Evolutionary conservation across 1,140 invertebrate genomes (phyloP).

Genomic region (Microvelia longipes): DNA sequence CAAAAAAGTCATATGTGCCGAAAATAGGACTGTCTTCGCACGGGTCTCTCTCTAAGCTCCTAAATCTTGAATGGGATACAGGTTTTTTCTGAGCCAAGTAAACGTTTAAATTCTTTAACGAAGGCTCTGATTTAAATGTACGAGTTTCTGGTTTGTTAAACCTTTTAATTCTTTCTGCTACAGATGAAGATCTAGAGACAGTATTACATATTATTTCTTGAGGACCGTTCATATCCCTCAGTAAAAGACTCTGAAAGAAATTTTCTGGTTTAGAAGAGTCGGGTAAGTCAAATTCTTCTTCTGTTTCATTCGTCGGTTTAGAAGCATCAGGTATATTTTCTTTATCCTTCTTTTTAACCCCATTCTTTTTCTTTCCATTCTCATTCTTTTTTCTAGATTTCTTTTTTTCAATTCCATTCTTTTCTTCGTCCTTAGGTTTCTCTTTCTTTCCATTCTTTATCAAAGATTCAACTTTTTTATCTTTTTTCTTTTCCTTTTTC

Average conservation of each 20-base stretch:
- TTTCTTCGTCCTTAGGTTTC: slow-evolving; percentile 20
- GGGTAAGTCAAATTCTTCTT: not conserved
- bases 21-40: slow-evolving; percentile 31
- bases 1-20: slow-evolving; percentile 27
- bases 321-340: slow-evolving; percentile 14
- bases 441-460: slow-evolving; percentile 21
- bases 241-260: slow-evolving; percentile 54
- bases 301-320: not conserved
- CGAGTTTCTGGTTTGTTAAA: slow-evolving; percentile 26
- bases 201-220: slow-evolving; percentile 23
- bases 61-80: slow-evolving; percentile 53
- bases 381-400: slow-evolving; percentile 19
- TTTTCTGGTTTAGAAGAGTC: slow-evolving; percentile 36
- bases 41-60: slow-evolving; percentile 39
- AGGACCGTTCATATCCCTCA: slow-evolving; percentile 32
- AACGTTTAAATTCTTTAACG: slow-evolving; percentile 37
- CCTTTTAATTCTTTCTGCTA: slow-evolving; percentile 44
- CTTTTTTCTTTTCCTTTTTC: slow-evolving; percentile 17
- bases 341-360: slow-evolving; percentile 23
- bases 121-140: slow-evolving; percentile 35
- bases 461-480: slow-evolving; percentile 17
- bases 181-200: slow-evolving; percentile 33
- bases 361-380: slow-evolving; percentile 16
- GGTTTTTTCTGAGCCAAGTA: slow-evolving; percentile 51
- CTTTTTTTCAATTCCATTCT: slow-evolving; percentile 24